Base-by-base conservation (phyloP, 2,113 vertebrate genomes). In the Psammodynastes pulverulentus region DNA sequence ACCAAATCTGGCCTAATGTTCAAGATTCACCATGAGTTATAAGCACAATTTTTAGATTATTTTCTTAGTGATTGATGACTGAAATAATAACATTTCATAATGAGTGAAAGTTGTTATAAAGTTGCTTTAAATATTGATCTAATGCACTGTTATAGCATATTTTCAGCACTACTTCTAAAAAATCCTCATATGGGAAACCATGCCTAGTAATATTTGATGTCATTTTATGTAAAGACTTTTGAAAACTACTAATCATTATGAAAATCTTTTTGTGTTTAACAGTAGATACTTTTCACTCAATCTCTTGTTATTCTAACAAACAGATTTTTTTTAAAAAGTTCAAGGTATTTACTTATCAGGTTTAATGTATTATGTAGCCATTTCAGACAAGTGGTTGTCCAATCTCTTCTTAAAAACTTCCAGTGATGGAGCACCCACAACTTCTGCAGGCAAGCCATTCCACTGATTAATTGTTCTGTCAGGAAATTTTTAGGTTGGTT, bases 171-270 rank as follows among this genome's bases (percentile, higher is more conserved):
- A 6, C 86, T 95, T 94, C 89, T 85, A 46, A 88, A 94, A 84
- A 45, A 54, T 93, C 8, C 4, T 17, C 91, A 84, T 2, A 46
- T 67, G 45, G n/a, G 43, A 45, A 91, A 90, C 92, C 89, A 91
- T 89, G 92, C 10, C 0, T 93, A 94, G 48, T 92, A 95, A 94
- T 45, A 89, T 93, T 91, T 88, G 46, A 84, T 19, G 89, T 4
- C 26, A 58, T 56, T 88, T 56, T 29, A 90, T 93, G 29, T 51
- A 49, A 89, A 95, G 94, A 93, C 85, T 56, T 88, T 94, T 94
- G 90, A 51, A 54, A 90, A 43, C 43, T 90, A 26, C 34, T 88
- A 88, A 79, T 79, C 34, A 43, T 39, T 79, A 79, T 21, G 34
- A 79, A 79, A 43, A 79, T 21, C 21, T 53, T 43, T 39, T 54